Evolutionary conservation across 1,140 invertebrate species (phyloP).

Genomic region (Triops cancriformis): DNA sequence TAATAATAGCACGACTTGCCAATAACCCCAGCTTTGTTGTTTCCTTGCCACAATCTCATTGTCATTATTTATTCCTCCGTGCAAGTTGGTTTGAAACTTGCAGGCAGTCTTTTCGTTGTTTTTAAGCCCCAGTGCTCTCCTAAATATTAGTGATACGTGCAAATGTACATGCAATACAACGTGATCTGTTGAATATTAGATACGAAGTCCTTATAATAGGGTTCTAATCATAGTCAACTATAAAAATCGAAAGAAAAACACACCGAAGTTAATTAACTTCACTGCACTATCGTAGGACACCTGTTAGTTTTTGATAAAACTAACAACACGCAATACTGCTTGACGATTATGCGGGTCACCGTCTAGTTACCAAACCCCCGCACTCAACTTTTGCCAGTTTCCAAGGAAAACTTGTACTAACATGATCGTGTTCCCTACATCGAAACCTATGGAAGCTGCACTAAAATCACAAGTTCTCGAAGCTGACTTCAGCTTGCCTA

Average conservation of each 20-base stretch:
- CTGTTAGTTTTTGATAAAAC: not conserved
- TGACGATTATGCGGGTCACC: not conserved
- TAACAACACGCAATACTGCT: not conserved
- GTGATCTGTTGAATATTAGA: not conserved
- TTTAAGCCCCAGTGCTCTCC: not conserved
- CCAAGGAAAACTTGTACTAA: not conserved
- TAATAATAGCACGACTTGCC: not conserved
- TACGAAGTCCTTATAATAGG: not conserved
- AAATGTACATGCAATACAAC: constrained; percentile 10
- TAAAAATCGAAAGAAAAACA: not conserved
- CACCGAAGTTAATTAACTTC: not conserved
- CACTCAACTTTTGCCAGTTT: not conserved
- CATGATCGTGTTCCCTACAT: not conserved
- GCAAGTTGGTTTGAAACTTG: not conserved
- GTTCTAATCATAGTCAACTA: not conserved
- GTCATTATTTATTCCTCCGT: not conserved
- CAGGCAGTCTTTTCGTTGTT: not conserved
- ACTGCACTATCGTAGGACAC: not conserved
- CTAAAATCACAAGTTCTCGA: not conserved
- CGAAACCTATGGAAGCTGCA: not conserved
- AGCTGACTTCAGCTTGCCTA: not conserved
- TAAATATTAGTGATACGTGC: not conserved
- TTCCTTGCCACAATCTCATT: constrained; percentile 6
- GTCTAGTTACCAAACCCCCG: not conserved
- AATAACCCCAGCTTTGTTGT: not conserved